Base-by-base conservation (phyloP, 2,888 invertebrate genomes). In the Polyploca ridens region DNA sequence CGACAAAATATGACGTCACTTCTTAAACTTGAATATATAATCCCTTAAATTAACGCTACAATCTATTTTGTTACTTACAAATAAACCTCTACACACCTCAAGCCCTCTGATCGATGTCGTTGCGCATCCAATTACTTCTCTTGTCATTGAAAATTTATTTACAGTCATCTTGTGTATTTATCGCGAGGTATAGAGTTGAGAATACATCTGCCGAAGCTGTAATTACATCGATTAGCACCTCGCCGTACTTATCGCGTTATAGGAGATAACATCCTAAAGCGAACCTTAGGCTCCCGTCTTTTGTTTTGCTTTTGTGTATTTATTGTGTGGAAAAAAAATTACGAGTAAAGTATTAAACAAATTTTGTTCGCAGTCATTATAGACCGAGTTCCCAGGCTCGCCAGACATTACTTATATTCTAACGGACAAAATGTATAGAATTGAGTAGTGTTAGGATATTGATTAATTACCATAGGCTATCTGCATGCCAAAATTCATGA, bases 111-210 rank as follows among this genome's bases (percentile, higher is more conserved):
- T 85, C 84, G 81, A 86, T 85, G 85, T 84, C 76, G 83, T 83
- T 80, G 82, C 83, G 78, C 83, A 83, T 80, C 88, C 90, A 90
- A 90, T 90, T 90, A 91, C 86, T 86, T 76, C 76, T 79, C 85
- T 77, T 87, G 90, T 89, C 89, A 87, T 82, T 86, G 86, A 78
- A 78, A 78, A 76, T 84, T 89, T 87, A 90, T 90, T 90, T 89
- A 90, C 86, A 84, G 82, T 76, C 41, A 41, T 13, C 75, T 78
- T 82, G 69, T 86, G 85, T 87, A 88, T 86, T 88, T 86, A 89
- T 83, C 84, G 75, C 63, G 77, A 86, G 86, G 87, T 88, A 88
- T 75, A 78, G 80, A 78, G 82, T 81, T 82, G 76, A 72, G 77
- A 78, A 75, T 71, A 65, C 73, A 76, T 79, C 76, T 78, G 70